Evolutionary conservation across 2,888 invertebrate species (phyloP), one percentile per base, ranked within the genome.

Genomic region (Phrixothrix hirtus): DNA sequence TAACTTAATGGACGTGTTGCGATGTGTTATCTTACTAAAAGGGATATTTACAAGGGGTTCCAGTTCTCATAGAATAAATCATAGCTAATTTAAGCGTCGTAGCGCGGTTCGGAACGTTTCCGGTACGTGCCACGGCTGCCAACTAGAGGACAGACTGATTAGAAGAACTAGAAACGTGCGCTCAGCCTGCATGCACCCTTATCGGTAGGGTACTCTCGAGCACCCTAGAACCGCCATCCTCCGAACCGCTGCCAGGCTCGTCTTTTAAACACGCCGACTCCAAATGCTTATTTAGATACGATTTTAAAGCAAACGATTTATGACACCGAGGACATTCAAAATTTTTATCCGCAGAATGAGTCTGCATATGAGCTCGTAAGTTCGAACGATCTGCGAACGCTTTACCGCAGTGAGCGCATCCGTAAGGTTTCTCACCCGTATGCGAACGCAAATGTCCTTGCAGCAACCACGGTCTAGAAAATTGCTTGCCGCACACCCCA

Each of bases 371-470:
- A 0, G 95, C 95, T 12, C 95, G 82, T 37, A 95, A 80, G 74
- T 95, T 95, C 51, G 92, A 92, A 42, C 95, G 84, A 78, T 96
- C 95, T 10, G 95, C 95, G 74, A 96, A 96, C 1, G 94, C 90
- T 73, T 95, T 95, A 58, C 92, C 92, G 76, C 95, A 96, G 69
- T 90, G 89, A n/a, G 89, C 90, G 74, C 95, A 96, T 1, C 88
- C 90, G 77, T 92, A 96, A 0, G 95, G 95, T 73, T 92, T 93
- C 76, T 93, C 93, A 2, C 92, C 92, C 0, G 95, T 95, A 78
- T 97, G 96, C 2, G 93, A 93, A 39, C 92, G 82, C 63, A 89
- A 77, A 69, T 92, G 92, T 0, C 92, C 92, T 70, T 90, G 90
- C 39, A 92, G 81, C 47, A 97, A 82, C 95, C 96, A 97, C n/a